phyloP scores from a whole-genome alignment of 1,140 invertebrate genomes.

The Ostrea denselamellosa region DNA sequence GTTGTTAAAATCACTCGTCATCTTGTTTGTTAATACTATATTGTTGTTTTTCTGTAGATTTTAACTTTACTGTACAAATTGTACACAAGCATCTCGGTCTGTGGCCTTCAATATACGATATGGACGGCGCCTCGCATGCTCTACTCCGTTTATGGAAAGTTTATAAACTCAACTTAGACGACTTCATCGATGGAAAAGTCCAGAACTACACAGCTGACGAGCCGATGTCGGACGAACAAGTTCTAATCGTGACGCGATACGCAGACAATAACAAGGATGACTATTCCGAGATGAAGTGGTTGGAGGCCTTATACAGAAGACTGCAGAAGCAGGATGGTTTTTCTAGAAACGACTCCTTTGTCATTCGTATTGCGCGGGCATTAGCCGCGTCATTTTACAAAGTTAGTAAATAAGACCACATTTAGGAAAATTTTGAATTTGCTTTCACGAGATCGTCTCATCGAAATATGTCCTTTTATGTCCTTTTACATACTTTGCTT shows the following conservation, averaged over 20 bases:
- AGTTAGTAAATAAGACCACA: not conserved
- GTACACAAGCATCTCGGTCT: slow-evolving; percentile 19
- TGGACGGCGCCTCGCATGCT: slow-evolving; percentile 40
- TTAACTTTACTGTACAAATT: slow-evolving; percentile 43
- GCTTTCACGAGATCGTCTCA: too few species aligned
- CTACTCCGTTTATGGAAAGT: slow-evolving; percentile 41
- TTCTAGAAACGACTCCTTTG: not conserved
- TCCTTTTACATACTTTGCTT: too few species aligned
- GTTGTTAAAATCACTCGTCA: too few species aligned
- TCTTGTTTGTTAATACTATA: too few species aligned
- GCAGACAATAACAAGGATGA: not conserved
- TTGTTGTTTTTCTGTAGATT: slow-evolving; percentile 37
- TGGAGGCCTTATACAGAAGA: not conserved
- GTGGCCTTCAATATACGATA: slow-evolving; percentile 43
- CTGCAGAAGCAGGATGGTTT: not conserved
- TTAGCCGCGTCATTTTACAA: not conserved
- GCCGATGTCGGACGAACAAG: slow-evolving; percentile 26
- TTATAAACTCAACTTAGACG: slow-evolving; percentile 44
- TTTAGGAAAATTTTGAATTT: not conserved
- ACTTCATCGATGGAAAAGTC: slow-evolving; percentile 19
- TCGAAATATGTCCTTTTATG: too few species aligned
- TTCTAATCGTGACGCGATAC: slow-evolving; percentile 31
- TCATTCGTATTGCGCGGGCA: not conserved
- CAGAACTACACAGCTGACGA: not conserved
- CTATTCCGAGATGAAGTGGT: slow-evolving; percentile 40